These are phyloP conservation scores for Epirrhoe tristata DNA, from an alignment of 2,888 invertebrate genomes.

Conservation along the genomic window DNA sequence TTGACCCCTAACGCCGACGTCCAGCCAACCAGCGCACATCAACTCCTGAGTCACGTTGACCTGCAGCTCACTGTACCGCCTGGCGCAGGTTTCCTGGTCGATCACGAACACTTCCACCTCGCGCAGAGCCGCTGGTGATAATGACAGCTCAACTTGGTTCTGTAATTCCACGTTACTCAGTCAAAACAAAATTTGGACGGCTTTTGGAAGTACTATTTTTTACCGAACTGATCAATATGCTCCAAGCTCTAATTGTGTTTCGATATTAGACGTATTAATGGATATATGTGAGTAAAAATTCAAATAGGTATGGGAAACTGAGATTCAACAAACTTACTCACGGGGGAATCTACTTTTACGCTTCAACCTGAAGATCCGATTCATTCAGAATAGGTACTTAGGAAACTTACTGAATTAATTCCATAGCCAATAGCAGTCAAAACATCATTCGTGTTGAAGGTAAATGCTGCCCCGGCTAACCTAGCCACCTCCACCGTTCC, in stretches of 20 bases:
- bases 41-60: constrained; percentile 59
- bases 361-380: background rate
- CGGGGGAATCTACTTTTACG: too few relatives aligned
- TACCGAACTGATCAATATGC: too few relatives aligned
- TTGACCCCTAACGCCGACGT: constrained; percentile 64
- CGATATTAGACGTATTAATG: too few relatives aligned
- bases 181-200: too few relatives aligned
- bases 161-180: constrained; percentile 8
- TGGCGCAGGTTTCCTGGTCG: constrained; percentile 59
- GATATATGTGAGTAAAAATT: too few relatives aligned
- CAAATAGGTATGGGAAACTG: too few relatives aligned
- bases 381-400: too few relatives aligned
- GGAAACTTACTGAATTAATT: constrained; percentile 56
- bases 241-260: too few relatives aligned
- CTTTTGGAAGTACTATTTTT: too few relatives aligned
- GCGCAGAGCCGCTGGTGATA: constrained; percentile 60
- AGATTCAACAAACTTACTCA: too few relatives aligned
- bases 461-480: constrained; percentile 59
- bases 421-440: constrained; percentile 74
- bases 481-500: constrained; percentile 55
- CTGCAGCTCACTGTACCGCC: constrained; percentile 55
- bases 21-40: constrained; percentile 70
- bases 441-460: constrained; percentile 49
- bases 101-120: constrained; percentile 61
- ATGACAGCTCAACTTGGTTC: constrained; percentile 44